Conservation (phyloP, 2,888 invertebrate genomes). For the Cenopis cana region DNA sequence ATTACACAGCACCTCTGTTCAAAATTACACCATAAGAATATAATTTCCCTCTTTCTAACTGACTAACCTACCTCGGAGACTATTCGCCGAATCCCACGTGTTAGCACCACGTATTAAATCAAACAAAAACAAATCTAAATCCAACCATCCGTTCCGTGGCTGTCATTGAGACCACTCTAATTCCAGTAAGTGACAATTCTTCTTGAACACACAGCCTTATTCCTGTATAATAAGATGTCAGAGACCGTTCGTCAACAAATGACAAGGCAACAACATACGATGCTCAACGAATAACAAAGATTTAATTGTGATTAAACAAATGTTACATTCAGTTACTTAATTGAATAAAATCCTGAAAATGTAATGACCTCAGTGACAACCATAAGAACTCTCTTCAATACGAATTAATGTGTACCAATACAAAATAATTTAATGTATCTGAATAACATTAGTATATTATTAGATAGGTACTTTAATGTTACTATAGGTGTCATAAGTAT, state of each 20-base stretch:
- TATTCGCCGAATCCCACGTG: slow-evolving; percentile 49
- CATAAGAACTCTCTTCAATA: slow-evolving; percentile 12
- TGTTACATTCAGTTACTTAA: neutral
- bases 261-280: neutral
- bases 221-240: slow-evolving; percentile 5
- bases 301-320: neutral
- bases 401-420: neutral
- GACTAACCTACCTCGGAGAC: slow-evolving; percentile 45
- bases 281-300: neutral
- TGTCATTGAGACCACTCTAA: slow-evolving; percentile 22
- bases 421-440: slow-evolving; percentile 17
- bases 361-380: slow-evolving; percentile 13
- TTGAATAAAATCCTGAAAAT: neutral
- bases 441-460: slow-evolving; percentile 6
- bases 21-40: slow-evolving; percentile 37
- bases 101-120: slow-evolving; percentile 49
- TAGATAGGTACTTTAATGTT: neutral
- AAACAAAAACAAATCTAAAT: neutral
- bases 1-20: slow-evolving; percentile 64
- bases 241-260: neutral
- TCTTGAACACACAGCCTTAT: slow-evolving; percentile 11
- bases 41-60: slow-evolving; percentile 42
- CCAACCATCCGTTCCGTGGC: neutral
- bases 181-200: neutral
- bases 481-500: neutral